These are phyloP conservation scores for Aelia acuminata DNA, from an alignment of 2,888 invertebrate species.

Conservation along the genomic window DNA sequence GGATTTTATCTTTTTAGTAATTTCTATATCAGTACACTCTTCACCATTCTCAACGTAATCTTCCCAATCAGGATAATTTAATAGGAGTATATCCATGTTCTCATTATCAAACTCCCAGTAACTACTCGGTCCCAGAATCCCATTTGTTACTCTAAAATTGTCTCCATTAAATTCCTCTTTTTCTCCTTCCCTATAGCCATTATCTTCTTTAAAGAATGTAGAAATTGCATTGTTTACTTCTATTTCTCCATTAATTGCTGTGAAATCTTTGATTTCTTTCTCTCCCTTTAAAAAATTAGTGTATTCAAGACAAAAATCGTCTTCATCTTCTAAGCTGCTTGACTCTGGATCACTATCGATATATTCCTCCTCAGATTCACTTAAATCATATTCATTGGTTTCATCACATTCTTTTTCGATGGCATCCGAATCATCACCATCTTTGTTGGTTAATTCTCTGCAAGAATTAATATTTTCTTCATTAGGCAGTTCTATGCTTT, in stretches of 20 bases:
- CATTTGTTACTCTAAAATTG: neutral
- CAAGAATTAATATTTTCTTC: neutral
- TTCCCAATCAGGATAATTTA: neutral
- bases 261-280: neutral
- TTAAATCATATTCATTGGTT: neutral
- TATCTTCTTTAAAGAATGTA: neutral
- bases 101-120: neutral
- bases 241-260: neutral
- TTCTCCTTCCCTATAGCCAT: neutral
- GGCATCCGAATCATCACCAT: neutral
- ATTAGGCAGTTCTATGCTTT: neutral
- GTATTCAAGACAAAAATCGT: neutral
- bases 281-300: neutral
- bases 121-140: neutral
- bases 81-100: neutral
- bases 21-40: neutral
- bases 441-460: neutral
- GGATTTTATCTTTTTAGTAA: neutral
- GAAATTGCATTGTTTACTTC: neutral
- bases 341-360: conserved; percentile 1
- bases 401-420: neutral
- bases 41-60: neutral
- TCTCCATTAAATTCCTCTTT: neutral
- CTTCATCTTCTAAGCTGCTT: neutral
- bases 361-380: conserved; percentile 8